These are phyloP conservation scores for Diaperis boleti DNA, from an alignment of 2,888 invertebrate species.

Conservation along the genomic window DNA sequence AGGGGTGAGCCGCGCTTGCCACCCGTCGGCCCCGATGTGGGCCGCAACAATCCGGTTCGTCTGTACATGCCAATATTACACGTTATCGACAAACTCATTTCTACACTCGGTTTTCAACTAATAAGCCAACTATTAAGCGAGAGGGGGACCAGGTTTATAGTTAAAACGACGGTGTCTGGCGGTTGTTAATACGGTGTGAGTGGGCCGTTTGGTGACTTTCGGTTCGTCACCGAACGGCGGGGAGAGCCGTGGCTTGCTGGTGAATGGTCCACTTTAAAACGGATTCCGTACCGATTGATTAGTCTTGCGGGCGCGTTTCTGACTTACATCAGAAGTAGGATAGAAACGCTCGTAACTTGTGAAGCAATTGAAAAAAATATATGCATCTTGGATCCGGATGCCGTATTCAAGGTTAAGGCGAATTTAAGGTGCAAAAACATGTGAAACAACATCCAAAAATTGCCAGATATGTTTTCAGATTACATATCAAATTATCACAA, in stretches of 20 bases:
- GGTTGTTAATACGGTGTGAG: background rate
- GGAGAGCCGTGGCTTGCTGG: constrained; percentile 10
- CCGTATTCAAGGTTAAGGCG: no score
- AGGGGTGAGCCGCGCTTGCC: constrained; percentile 70
- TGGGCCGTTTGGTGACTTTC: constrained; percentile 1
- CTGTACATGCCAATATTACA: constrained; percentile 65
- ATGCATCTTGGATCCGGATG: no score
- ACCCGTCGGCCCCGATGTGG: constrained; percentile 77
- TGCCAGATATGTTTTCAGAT: no score
- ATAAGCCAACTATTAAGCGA: constrained; percentile 32
- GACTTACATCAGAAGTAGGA: no score
- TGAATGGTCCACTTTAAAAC: background rate
- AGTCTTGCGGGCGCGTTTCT: no score
- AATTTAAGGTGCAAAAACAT: no score
- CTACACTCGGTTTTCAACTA: constrained; percentile 24
- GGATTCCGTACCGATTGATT: no score
- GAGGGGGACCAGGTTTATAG: constrained; percentile 15
- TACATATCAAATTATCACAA: no score
- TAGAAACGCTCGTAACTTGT: no score
- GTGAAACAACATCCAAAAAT: no score
- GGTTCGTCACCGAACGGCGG: constrained; percentile 11
- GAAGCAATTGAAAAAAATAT: no score
- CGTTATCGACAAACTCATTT: constrained; percentile 32
- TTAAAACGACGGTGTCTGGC: no score
- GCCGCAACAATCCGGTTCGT: constrained; percentile 84